These are phyloP conservation scores for Linepithema humile DNA, from an alignment of 1,140 invertebrate genomes.

Conservation along the genomic window DNA sequence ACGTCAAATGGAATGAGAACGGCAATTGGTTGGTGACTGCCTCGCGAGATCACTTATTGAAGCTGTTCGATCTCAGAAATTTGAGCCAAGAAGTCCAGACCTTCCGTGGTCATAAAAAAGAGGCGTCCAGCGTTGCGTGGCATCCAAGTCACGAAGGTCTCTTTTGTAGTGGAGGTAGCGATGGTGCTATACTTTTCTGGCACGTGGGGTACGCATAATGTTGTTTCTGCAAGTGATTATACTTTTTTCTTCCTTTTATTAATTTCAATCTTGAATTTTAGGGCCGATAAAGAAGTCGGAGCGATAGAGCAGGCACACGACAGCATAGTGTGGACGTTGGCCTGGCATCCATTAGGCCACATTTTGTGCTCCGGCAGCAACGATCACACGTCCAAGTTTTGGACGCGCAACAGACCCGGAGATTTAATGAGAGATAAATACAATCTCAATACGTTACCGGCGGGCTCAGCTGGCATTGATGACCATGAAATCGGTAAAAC, in stretches of 20 bases:
- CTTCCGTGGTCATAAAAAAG: conserved; percentile 99
- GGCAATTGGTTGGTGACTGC: conserved; percentile 99
- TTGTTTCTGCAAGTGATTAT: neutral
- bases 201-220: conserved; percentile 93
- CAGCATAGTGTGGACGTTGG: conserved; percentile 99
- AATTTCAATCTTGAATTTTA: conserved; percentile 79
- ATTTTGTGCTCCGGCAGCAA: conserved; percentile 99
- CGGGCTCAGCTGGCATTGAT: conserved; percentile 89
- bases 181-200: conserved; percentile 99
- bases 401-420: conserved; percentile 99
- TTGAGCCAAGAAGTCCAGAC: conserved; percentile 97
- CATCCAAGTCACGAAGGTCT: conserved; percentile 98
- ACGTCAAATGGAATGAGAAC: conserved; percentile 99
- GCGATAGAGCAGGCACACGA: conserved; percentile 99
- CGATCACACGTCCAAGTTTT: conserved; percentile 99
- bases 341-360: conserved; percentile 99
- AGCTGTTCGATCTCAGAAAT: conserved; percentile 99
- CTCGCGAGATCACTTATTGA: conserved; percentile 98
- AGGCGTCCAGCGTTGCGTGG: conserved; percentile 98
- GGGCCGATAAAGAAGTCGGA: conserved; percentile 98
- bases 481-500: conserved; percentile 88
- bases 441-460: conserved; percentile 96
- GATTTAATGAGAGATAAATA: conserved; percentile 99
- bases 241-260: neutral
- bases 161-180: conserved; percentile 98